These are phyloP conservation scores for Isotomurus palustris DNA, from an alignment of 2,888 invertebrate genomes.

Conservation along the genomic window DNA sequence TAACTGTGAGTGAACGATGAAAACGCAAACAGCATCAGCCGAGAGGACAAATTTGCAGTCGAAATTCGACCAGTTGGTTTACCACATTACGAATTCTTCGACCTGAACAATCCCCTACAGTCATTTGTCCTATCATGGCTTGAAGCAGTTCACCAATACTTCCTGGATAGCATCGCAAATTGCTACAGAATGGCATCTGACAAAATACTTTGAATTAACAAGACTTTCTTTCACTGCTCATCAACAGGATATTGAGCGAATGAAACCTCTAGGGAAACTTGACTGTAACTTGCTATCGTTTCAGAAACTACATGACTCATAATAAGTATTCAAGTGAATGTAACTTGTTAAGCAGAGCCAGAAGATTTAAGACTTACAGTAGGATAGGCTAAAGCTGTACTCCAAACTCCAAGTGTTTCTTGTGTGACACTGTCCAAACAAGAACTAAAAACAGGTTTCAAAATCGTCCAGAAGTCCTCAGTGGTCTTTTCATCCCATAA, in stretches of 20 bases:
- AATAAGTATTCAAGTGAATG: too few species aligned
- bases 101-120: conserved; percentile 24
- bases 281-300: too few species aligned
- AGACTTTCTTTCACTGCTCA: too few species aligned
- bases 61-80: conserved; percentile 17
- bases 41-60: not conserved
- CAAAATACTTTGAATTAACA: not conserved
- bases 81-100: conserved; percentile 36
- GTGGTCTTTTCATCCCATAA: conserved; percentile 53
- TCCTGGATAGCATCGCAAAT: conserved; percentile 37
- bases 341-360: too few species aligned
- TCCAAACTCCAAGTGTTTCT: conserved; percentile 55
- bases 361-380: conserved; percentile 25
- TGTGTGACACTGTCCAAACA: conserved; percentile 53
- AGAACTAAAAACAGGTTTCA: conserved; percentile 52
- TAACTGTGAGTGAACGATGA: too few species aligned
- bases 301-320: too few species aligned
- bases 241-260: too few species aligned
- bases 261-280: too few species aligned
- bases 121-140: conserved; percentile 30
- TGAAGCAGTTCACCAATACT: conserved; percentile 37
- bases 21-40: too few species aligned
- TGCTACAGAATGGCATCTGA: conserved; percentile 30
- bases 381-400: conserved; percentile 35
- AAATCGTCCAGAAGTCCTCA: conserved; percentile 51